These are phyloP conservation scores for Oxyura jamaicensis DNA, from an alignment of 2,113 vertebrate genomes.

Conservation along the genomic window DNA sequence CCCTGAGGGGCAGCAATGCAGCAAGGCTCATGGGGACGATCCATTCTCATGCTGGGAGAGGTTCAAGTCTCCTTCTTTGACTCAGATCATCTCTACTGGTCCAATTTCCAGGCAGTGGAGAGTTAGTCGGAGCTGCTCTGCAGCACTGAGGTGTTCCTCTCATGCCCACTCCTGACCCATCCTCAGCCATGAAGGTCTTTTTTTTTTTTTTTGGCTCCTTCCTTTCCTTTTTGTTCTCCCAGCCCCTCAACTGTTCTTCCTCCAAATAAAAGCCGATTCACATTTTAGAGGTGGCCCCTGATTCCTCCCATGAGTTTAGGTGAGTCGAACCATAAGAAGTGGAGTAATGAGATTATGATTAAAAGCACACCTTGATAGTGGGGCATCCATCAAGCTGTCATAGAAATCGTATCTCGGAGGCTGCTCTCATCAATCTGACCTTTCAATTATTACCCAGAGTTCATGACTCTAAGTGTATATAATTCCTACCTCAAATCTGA, in stretches of 20 bases:
- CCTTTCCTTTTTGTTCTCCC: background rate
- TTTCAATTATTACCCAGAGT: constrained; percentile 79
- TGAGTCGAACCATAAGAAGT: constrained; percentile 77
- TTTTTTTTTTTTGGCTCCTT: background rate
- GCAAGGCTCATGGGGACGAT: accelerated
- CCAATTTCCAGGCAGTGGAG: background rate
- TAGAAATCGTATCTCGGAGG: constrained; percentile 75
- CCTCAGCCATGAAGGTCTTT: background rate
- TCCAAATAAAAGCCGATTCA: constrained; percentile 58
- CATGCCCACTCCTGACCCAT: background rate
- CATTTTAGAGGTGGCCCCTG: constrained; percentile 58
- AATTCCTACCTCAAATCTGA: constrained; percentile 51
- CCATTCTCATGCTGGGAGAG: background rate
- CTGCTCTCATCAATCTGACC: constrained; percentile 81
- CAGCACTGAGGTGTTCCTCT: background rate
- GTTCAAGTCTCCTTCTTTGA: background rate
- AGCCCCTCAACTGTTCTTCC: background rate
- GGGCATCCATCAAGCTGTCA: constrained; percentile 82
- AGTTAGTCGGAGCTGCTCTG: background rate
- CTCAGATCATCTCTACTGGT: background rate
- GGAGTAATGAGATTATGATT: constrained; percentile 83
- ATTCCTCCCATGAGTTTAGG: constrained; percentile 76
- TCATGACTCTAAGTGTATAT: constrained; percentile 70
- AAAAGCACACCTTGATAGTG: constrained; percentile 81
- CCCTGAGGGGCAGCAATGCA: background rate